phyloP scores from a whole-genome alignment of 2,113 vertebrate species.

The Phyllostomus hastatus region DNA sequence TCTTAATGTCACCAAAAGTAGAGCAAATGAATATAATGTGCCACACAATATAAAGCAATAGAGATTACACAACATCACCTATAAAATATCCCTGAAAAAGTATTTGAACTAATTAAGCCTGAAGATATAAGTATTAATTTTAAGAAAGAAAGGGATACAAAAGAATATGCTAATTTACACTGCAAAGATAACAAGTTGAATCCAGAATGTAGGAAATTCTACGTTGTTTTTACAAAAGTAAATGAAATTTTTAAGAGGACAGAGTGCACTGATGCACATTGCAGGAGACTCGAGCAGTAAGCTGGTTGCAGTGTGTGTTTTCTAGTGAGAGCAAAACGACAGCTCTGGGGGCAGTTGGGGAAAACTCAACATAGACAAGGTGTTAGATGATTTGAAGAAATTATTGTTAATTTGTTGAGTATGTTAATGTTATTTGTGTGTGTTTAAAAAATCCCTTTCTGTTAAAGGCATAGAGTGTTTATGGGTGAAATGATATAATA shows the following conservation, averaged over 20 bases:
- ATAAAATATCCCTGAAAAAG: background rate
- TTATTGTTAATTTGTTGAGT: background rate
- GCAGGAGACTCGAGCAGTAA: background rate
- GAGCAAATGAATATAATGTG: background rate
- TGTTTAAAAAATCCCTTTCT: background rate
- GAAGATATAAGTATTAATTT: background rate
- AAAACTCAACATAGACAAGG: background rate
- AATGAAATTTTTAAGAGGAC: background rate
- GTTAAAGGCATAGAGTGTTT: background rate
- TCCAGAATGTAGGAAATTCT: background rate
- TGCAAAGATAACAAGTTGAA: conserved; percentile 15
- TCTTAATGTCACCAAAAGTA: conserved; percentile 25
- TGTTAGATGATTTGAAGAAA: background rate
- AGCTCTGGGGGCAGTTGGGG: background rate
- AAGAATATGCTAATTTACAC: background rate
- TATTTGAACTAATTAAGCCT: background rate
- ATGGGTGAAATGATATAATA: background rate
- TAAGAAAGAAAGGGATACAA: background rate
- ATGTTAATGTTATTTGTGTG: background rate
- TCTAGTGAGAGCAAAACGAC: background rate
- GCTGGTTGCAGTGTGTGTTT: background rate
- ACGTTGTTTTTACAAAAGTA: background rate
- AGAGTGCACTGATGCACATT: background rate
- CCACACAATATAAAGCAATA: background rate
- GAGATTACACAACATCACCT: background rate